These are phyloP conservation scores for Intellagama lesueurii DNA, from an alignment of 2,797 vertebrate genomes.

Conservation along the genomic window DNA sequence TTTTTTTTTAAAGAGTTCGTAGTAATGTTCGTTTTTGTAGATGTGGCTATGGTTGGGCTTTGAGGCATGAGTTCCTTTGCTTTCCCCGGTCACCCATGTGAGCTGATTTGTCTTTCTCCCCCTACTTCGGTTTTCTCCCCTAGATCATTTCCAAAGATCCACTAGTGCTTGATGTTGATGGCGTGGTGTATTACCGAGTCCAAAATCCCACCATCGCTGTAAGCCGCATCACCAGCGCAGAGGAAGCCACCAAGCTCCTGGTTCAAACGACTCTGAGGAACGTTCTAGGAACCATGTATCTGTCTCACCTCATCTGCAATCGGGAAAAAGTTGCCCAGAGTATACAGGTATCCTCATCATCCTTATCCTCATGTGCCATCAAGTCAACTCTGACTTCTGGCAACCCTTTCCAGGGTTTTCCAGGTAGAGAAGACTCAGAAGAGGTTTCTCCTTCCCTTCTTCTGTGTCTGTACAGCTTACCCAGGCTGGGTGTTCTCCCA, in stretches of 20 bases:
- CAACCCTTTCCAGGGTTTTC: too few relatives aligned
- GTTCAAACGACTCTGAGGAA: slow-evolving; percentile 95
- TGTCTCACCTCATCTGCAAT: slow-evolving; percentile 94
- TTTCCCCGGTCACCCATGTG: background rate
- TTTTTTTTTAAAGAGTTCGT: too few relatives aligned
- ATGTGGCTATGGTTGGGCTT: background rate
- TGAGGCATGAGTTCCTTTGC: too few relatives aligned
- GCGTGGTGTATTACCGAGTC: slow-evolving; percentile 94
- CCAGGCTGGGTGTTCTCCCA: too few relatives aligned
- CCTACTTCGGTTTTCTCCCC: background rate
- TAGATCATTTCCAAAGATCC: slow-evolving; percentile 97
- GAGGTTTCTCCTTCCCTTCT: too few relatives aligned
- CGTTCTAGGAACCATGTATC: slow-evolving; percentile 93
- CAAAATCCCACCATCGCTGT: slow-evolving; percentile 91
- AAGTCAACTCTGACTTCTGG: too few relatives aligned
- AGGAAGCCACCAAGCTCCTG: slow-evolving; percentile 90
- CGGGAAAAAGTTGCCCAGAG: slow-evolving; percentile 93
- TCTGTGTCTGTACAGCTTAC: too few relatives aligned
- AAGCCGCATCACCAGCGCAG: slow-evolving; percentile 92
- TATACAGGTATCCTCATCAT: slow-evolving; percentile 86
- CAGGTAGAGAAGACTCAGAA: too few relatives aligned
- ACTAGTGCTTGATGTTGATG: slow-evolving; percentile 90
- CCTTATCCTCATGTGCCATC: too few relatives aligned
- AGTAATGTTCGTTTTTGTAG: too few relatives aligned
- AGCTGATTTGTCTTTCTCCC: background rate